phyloP scores from a whole-genome alignment of 2,797 vertebrate genomes.

The Myotis pilosus region DNA sequence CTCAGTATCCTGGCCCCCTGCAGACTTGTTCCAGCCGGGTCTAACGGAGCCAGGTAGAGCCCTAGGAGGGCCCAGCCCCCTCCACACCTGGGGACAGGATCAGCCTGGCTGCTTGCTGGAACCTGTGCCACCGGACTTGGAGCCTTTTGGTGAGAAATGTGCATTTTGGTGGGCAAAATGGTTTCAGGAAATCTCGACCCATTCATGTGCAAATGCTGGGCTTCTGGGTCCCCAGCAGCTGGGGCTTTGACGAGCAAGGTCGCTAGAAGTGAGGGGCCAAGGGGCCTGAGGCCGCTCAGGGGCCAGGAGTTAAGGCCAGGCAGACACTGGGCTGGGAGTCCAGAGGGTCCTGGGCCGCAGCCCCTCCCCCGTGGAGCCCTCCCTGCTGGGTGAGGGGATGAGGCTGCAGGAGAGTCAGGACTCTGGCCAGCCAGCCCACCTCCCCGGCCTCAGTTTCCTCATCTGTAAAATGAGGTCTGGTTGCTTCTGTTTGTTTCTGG shows the following conservation, averaged over 20 bases:
- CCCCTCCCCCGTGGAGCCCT: background rate
- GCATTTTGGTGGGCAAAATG: conserved; percentile 60
- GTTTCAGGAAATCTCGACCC: conserved; percentile 79
- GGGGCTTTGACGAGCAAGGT: conserved; percentile 78
- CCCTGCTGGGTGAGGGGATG: background rate
- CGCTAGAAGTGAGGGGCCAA: conserved; percentile 31
- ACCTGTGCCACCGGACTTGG: background rate
- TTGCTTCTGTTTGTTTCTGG: background rate
- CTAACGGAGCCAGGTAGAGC: background rate
- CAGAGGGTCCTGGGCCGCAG: background rate
- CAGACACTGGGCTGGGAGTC: conserved; percentile 27
- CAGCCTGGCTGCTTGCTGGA: conserved; percentile 23
- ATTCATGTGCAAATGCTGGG: conserved; percentile 83
- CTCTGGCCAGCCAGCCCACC: rapidly evolving
- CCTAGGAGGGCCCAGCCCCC: background rate
- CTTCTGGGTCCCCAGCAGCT: conserved; percentile 81
- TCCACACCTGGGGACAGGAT: conserved; percentile 28
- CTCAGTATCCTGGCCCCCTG: background rate
- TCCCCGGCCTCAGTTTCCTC: background rate
- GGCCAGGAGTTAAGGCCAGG: conserved; percentile 53
- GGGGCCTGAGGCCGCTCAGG: conserved; percentile 50
- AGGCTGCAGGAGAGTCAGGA: background rate
- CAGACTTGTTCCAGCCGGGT: background rate
- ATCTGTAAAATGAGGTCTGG: background rate
- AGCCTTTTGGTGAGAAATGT: conserved; percentile 73